A percentile compares a stretch with the other conserved stretches of the same genome.
Conservation (phyloP, 2,888 invertebrate species). For the Slavum lentiscoides region DNA sequence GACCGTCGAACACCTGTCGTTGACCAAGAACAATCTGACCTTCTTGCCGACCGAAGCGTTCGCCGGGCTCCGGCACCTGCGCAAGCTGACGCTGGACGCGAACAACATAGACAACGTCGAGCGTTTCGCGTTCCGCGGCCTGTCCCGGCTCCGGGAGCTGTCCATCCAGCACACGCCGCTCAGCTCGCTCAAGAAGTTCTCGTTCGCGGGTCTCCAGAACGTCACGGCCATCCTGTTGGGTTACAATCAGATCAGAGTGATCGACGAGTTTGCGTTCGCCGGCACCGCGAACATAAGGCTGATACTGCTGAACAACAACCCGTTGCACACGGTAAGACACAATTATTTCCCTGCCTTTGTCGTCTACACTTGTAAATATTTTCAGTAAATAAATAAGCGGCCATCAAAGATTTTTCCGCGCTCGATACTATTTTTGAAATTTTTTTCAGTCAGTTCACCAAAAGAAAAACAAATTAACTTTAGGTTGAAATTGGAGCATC, state of each 20-base stretch:
- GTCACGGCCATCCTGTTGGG: constrained; percentile 72
- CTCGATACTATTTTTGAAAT: no score
- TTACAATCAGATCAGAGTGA: constrained; percentile 72
- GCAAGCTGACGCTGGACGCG: constrained; percentile 81
- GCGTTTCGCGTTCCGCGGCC: constrained; percentile 82
- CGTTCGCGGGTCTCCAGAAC: constrained; percentile 82
- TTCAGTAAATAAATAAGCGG: no score
- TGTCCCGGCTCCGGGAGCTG: constrained; percentile 75
- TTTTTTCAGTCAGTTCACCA: no score
- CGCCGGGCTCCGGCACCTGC: constrained; percentile 75
- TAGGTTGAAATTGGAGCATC: no score
- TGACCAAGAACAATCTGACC: constrained; percentile 83
- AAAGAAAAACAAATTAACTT: no score
- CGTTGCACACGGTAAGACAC: constrained; percentile 65
- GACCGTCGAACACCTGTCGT: constrained; percentile 80
- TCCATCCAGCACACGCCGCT: constrained; percentile 86
- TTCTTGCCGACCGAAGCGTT: constrained; percentile 82
- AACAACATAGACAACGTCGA: constrained; percentile 84
- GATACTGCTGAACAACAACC: constrained; percentile 82
- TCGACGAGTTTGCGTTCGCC: constrained; percentile 77
- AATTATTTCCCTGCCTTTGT: no score
- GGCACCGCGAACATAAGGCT: constrained; percentile 82
- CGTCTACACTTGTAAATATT: no score
- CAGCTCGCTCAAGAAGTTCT: constrained; percentile 76
- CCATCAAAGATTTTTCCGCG: no score